Evolutionary conservation across 2,797 vertebrate genomes (phyloP), one percentile per base, ranked within the genome.

Genomic region (Pseudomugil tenellus): DNA sequence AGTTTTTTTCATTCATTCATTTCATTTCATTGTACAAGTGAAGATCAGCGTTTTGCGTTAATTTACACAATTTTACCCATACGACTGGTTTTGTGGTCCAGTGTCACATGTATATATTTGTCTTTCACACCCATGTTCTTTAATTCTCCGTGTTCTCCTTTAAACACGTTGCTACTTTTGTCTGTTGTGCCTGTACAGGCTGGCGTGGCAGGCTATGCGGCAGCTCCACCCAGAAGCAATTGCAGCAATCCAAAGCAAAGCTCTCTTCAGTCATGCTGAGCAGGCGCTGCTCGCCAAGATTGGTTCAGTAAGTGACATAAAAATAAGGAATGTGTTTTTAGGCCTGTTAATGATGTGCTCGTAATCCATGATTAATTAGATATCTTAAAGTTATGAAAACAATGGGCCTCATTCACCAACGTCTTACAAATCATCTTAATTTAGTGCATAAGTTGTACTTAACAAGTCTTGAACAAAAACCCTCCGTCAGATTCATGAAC

Each of bases 211-310:
- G 90, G 97, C 97, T 59, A 98, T 99, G 96, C 92, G 97, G 21
- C 96, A 98, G 90, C 95, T 99, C 67, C 97, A 98, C 77, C 97
- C 97, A 1, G 97, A 99, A 84, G 96, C 97, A 62, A 97, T 98
- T 34, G 96, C 97, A 0, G 96, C 97, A 21, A 97, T 97, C 76
- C 97, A 98, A 92, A 97, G 96, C 85, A 98, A 97, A 90, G 96
- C 97, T 32, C 94, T 99, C 1, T 99, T 97, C 83, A 97, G 96
- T 91, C 98, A 97, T 77, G 88, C 94, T 1, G 97, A 98, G 78
- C 97, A 98, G 83, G 95, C 94, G 23, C 91, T 97, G 77, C 89
- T 98, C 29, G 94, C 93, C 75, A 96, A 96, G 84, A 95, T 98
- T 63, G 94, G 94, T 79, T 98, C 97, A 57, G 97, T 98, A 87